Base-by-base conservation (phyloP, 1,140 invertebrate species). In the Lutraria rhynchaena region DNA sequence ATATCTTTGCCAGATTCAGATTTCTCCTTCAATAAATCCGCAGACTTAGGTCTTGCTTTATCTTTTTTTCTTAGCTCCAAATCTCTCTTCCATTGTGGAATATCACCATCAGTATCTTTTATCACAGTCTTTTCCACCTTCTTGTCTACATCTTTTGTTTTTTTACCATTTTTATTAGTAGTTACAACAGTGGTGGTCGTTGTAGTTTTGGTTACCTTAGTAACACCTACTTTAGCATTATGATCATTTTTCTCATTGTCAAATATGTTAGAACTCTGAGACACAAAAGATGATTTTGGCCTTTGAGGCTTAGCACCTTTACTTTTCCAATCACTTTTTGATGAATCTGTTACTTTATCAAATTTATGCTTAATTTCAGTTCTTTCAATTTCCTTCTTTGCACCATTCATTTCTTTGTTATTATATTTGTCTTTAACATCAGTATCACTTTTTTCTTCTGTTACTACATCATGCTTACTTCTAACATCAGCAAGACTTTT, bases 401-500 rank as follows among this genome's bases (percentile, higher is more conserved):
- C 35, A 61, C 55, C 67, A 71, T 31, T 60, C 27, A 69, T 70
- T 60, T 81, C 44, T 41, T 60, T 49, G 9, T 13, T 29, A 44
- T 41, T 75, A 29, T 49, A 33, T 41, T 31, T 33, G 57, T 75
- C 73, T 35, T 44, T 46, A 35, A 33, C 44, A 61, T 46, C 46
- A 31, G 19, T 24, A 46, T 78, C 55, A 41, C 29, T 7, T 44
- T 46, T 75, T 17, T 60, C 49, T 41, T 58, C 55, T 29, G 35
- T 44, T 0, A 46, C 78, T 7, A n/a, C 9, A 44, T 81, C 78
- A 63, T 81, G 41, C 27, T 74, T 81, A 4, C 51, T 31, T 41
- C 78, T 49, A 19, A 81, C 78, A 73, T 33, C 78, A 46, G 78
- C 78, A 29, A 81, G 44, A 55, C 67, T 81, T 65, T 81, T 81